Evolutionary conservation across 2,888 invertebrate species (phyloP).

Genomic region (Trachelus troglodyta): DNA sequence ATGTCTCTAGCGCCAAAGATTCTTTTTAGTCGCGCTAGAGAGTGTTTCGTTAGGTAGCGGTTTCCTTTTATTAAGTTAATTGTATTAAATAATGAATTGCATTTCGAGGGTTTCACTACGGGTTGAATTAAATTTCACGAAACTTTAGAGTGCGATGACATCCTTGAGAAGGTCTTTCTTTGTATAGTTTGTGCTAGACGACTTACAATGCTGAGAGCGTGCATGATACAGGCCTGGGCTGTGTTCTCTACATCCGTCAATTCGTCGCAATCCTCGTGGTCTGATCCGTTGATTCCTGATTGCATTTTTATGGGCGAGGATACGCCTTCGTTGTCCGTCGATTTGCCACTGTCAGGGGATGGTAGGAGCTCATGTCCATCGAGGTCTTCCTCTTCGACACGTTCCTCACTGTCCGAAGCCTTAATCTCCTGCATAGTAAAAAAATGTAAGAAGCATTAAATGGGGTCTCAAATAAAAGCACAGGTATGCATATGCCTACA

Average conservation of each 20-base stretch:
- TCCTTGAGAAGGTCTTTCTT: background rate
- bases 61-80: background rate
- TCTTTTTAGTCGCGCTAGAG: background rate
- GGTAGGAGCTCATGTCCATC: conserved; percentile 68
- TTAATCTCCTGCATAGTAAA: conserved; percentile 46
- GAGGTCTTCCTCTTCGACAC: conserved; percentile 66
- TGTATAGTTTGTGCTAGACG: background rate
- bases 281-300: conserved; percentile 60
- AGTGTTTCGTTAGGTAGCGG: background rate
- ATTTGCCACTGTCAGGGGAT: conserved; percentile 69
- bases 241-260: conserved; percentile 68
- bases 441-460: background rate
- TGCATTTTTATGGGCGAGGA: conserved; percentile 59
- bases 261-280: conserved; percentile 70
- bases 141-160: too few relatives aligned
- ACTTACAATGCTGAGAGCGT: conserved; percentile 70
- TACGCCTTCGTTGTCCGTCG: conserved; percentile 69
- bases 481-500: background rate
- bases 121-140: background rate
- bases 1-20: background rate
- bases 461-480: background rate
- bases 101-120: background rate
- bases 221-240: conserved; percentile 69
- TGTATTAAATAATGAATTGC: background rate
- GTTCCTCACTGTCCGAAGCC: conserved; percentile 60